A percentile compares a stretch with the other conserved stretches of the same genome.
Conservation (phyloP, 1,140 invertebrate species). For the Bombus confusus region DNA sequence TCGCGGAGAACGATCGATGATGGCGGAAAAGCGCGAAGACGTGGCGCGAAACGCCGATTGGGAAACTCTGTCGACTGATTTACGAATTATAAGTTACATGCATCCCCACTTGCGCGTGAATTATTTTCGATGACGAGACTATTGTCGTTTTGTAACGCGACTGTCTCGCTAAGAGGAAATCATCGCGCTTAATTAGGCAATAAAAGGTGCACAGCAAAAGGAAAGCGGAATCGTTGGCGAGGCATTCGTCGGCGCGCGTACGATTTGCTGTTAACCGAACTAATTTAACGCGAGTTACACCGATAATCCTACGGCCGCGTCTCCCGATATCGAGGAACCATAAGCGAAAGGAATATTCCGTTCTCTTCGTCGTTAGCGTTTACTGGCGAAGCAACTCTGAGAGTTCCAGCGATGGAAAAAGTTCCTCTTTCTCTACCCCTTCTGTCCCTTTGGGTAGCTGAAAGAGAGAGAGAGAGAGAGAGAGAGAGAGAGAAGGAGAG, state of each 20-base stretch:
- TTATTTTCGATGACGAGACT: background rate
- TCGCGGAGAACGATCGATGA: background rate
- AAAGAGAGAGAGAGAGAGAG: background rate
- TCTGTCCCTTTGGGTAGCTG: background rate
- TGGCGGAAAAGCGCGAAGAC: conserved; percentile 18
- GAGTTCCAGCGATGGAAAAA: conserved; percentile 12
- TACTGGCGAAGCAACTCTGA: background rate
- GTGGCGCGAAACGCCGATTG: background rate
- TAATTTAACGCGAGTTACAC: conserved; percentile 25
- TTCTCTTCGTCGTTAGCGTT: conserved; percentile 22
- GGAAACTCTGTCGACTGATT: background rate
- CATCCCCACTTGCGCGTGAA: background rate
- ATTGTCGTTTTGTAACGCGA: no score
- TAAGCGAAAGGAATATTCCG: conserved; percentile 13
- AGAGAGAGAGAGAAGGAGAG: background rate
- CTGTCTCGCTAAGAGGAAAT: no score
- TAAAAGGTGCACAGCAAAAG: background rate
- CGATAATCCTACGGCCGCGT: background rate
- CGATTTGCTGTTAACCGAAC: background rate
- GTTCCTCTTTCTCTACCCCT: background rate
- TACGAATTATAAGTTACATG: background rate
- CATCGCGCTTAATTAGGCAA: conserved; percentile 2
- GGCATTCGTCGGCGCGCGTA: no score
- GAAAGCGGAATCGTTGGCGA: background rate
- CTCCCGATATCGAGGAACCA: conserved; percentile 3